Percentiles rank a stretch among this genome's conserved stretches.
phyloP scores from a whole-genome alignment of 2,888 invertebrate genomes.

The Sturmia bella region DNA sequence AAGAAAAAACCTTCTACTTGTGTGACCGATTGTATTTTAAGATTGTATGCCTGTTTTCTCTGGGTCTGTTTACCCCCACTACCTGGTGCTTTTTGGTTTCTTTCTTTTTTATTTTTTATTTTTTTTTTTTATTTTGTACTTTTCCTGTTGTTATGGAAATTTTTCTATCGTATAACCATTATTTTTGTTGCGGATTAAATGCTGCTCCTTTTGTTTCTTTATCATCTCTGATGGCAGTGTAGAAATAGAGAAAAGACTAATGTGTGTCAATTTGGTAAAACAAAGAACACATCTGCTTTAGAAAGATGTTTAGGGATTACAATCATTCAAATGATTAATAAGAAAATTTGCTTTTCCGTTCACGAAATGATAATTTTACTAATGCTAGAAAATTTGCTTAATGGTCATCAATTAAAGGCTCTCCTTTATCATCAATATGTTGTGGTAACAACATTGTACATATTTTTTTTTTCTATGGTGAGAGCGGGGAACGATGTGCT shows the following conservation, averaged over 20 bases:
- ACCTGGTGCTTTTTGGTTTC: too few relatives aligned
- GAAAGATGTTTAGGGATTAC: background rate
- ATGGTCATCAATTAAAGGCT: too few relatives aligned
- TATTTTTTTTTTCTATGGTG: too few relatives aligned
- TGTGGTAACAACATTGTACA: too few relatives aligned
- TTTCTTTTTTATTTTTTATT: too few relatives aligned
- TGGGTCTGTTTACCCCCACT: background rate
- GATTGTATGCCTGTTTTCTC: constrained; percentile 1
- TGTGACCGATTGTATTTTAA: constrained; percentile 33
- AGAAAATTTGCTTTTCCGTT: background rate
- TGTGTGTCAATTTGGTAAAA: constrained; percentile 20
- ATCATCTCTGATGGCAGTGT: background rate
- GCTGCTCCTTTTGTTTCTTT: background rate
- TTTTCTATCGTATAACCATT: constrained; percentile 17
- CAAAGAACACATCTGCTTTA: background rate
- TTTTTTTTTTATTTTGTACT: too few relatives aligned
- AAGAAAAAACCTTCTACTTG: constrained; percentile 34
- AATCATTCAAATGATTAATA: too few relatives aligned
- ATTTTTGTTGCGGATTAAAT: constrained; percentile 24
- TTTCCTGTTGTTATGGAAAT: constrained; percentile 18
- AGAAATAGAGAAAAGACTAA: constrained; percentile 21
- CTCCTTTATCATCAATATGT: too few relatives aligned
- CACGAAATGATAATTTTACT: background rate
- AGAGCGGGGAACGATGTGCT: too few relatives aligned
- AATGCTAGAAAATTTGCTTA: background rate